Conservation (phyloP, 2,797 vertebrate genomes). For the Platalea minor region DNA sequence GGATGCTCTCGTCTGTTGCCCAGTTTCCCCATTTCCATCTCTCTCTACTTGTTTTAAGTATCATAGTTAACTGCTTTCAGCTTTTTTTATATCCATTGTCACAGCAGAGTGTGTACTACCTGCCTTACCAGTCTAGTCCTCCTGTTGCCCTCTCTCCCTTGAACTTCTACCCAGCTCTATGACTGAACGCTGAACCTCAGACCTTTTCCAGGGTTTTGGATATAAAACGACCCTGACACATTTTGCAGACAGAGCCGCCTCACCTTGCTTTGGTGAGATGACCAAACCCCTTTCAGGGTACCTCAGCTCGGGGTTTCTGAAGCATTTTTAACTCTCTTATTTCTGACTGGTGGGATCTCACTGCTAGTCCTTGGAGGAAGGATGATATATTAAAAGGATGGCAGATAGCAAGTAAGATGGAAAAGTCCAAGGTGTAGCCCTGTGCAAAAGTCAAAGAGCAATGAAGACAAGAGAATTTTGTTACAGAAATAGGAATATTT, state of each 20-base stretch:
- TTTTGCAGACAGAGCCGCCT: neutral
- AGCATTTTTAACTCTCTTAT: neutral
- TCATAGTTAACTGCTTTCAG: neutral
- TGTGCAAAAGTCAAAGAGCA: neutral
- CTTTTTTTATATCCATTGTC: neutral
- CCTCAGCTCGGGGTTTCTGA: neutral
- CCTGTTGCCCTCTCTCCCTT: neutral
- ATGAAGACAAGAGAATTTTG: neutral
- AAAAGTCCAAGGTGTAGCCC: neutral
- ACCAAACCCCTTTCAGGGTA: neutral
- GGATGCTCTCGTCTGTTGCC: neutral
- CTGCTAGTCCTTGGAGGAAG: neutral
- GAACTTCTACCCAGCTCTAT: neutral
- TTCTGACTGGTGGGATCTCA: neutral
- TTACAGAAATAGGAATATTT: neutral
- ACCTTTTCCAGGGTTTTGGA: neutral
- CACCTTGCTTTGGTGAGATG: neutral
- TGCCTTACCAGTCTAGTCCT: neutral
- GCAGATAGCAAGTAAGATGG: neutral
- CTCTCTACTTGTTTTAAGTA: neutral
- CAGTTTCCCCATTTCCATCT: neutral
- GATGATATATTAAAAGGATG: neutral
- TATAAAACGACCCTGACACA: neutral
- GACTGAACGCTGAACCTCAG: neutral
- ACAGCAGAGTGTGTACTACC: neutral